Evolutionary conservation across 2,888 invertebrate species (phyloP).

Genomic region (Periphyllus acericola): DNA sequence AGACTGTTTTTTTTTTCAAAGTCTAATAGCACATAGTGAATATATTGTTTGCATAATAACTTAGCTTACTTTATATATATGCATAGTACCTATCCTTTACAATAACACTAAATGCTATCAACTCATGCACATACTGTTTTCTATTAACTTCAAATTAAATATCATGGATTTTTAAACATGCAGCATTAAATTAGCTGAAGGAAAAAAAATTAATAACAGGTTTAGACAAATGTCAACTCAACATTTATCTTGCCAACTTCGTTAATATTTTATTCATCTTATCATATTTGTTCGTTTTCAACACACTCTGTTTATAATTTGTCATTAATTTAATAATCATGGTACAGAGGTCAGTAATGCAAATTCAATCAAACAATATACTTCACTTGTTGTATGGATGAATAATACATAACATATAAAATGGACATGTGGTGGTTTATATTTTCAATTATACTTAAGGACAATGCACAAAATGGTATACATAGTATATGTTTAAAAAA

Average conservation of each 20-base stretch:
- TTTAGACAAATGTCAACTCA: conserved; percentile 8
- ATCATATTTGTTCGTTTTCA: conserved; percentile 23
- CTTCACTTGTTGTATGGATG: neutral
- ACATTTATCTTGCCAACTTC: conserved; percentile 12
- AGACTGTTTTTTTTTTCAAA: neutral
- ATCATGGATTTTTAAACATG: conserved; percentile 15
- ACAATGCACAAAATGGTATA: conserved; percentile 8
- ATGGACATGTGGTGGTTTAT: neutral
- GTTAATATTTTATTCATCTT: neutral
- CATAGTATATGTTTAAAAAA: conserved; percentile 5
- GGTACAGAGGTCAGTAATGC: neutral
- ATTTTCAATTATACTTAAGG: neutral
- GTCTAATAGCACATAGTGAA: conserved; percentile 19
- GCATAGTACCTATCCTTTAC: neutral
- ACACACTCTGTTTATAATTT: conserved; percentile 44
- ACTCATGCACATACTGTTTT: conserved; percentile 34
- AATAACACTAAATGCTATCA: conserved; percentile 31
- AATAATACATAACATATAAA: neutral
- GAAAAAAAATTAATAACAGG: conserved; percentile 5
- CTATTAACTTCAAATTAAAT: conserved; percentile 11
- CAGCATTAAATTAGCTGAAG: neutral
- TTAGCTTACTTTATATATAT: neutral
- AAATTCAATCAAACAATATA: conserved; percentile 10
- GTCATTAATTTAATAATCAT: conserved; percentile 1
- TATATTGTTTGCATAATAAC: neutral